phyloP scores from a whole-genome alignment of 2,888 invertebrate species.

The Euzophera pinguis region DNA sequence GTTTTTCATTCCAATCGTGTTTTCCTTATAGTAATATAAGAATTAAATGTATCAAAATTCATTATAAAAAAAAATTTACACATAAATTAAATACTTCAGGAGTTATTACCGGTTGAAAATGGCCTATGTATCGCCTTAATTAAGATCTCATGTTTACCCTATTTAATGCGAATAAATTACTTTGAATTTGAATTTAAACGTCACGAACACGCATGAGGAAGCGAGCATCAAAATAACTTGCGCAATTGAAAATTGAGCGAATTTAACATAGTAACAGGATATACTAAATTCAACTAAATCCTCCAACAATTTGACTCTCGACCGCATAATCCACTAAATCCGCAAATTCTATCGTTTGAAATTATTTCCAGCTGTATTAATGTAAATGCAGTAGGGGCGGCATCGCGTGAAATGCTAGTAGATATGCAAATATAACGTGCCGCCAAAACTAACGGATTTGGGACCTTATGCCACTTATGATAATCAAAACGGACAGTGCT shows the following conservation, averaged over 20 bases:
- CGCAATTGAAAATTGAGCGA: background rate
- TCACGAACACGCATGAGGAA: too few species aligned
- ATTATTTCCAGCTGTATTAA: slow-evolving; percentile 34
- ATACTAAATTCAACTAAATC: background rate
- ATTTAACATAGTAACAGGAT: background rate
- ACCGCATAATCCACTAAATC: slow-evolving; percentile 8
- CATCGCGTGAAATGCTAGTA: slow-evolving; percentile 27
- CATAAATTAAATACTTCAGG: too few species aligned
- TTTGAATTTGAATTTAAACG: too few species aligned
- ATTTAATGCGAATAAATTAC: too few species aligned
- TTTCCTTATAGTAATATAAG: too few species aligned
- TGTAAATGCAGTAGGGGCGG: slow-evolving; percentile 26
- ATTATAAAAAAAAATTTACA: too few species aligned
- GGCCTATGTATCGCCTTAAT: too few species aligned
- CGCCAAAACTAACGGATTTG: slow-evolving; percentile 36
- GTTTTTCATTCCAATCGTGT: too few species aligned
- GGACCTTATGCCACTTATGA: slow-evolving; percentile 41
- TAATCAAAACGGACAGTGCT: slow-evolving; percentile 1
- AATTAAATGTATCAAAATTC: too few species aligned
- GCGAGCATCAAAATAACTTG: too few species aligned
- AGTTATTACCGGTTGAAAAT: too few species aligned
- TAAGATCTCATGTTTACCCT: too few species aligned
- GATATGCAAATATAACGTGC: slow-evolving; percentile 51
- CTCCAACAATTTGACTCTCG: background rate
- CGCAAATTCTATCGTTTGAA: slow-evolving; percentile 16